phyloP scores from a whole-genome alignment of 2,113 vertebrate genomes.

The Dasyurus viverrinus region DNA sequence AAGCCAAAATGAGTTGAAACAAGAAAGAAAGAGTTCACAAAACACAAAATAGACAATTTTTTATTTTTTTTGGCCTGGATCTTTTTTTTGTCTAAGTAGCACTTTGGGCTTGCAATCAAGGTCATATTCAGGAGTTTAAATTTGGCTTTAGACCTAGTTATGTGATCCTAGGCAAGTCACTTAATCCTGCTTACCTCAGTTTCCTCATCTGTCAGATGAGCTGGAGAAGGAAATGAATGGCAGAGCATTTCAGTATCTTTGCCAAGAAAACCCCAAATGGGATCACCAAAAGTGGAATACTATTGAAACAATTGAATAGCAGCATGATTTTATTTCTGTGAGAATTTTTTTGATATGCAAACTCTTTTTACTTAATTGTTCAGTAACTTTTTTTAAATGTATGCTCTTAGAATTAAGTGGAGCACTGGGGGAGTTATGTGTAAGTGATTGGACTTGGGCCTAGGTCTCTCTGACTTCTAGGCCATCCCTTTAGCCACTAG shows the following conservation, averaged over 20 bases:
- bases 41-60: background rate
- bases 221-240: background rate
- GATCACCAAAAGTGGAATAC: background rate
- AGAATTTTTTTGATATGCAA: background rate
- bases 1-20: background rate
- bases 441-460: background rate
- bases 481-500: background rate
- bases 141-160: background rate
- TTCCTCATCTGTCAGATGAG: background rate
- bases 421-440: background rate
- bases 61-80: background rate
- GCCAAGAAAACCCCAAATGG: background rate
- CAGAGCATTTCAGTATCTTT: background rate
- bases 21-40: background rate
- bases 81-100: background rate
- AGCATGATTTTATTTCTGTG: background rate
- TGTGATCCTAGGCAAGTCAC: background rate
- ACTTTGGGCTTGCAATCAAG: background rate
- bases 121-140: background rate
- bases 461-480: background rate
- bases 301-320: background rate
- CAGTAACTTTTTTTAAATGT: background rate
- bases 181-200: background rate
- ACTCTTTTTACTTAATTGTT: background rate
- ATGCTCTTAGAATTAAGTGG: background rate